Evolutionary conservation across 2,888 invertebrate genomes (phyloP), one percentile per base, ranked within the genome.

Genomic region (Amiota communis): DNA sequence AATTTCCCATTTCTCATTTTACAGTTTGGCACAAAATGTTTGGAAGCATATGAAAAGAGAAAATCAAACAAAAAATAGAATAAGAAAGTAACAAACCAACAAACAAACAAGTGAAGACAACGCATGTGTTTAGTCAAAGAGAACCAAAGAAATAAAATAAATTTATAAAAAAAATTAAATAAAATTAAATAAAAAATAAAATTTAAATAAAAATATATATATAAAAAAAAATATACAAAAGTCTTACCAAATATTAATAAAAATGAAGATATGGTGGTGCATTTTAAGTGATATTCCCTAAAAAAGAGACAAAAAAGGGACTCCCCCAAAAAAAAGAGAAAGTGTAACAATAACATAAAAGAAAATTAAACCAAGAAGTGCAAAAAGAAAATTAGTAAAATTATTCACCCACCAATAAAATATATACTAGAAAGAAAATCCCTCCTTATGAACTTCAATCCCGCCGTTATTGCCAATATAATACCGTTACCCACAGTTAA

Each of bases 381-480:
- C 9, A 70, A 73, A 64, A n/a, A n/a, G n/a, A n/a, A 53, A 20
- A 63, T 56, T 56, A n/a, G 8, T 11, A 15, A 59, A 59, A 59
- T n/a, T 20, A 59, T 20, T 20, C 59, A 59, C 59, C 59, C 17
- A 15, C 59, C 59, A 17, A 57, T 1, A n/a, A 57, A 17, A n/a
- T 8, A 57, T 17, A 17, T 20, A 15, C 15, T 23, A 56, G 56
- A 8, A 20, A 36, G 36, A 36, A 36, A 63, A 63, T 46, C 36
- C n/a, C 67, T 53, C 17, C 53, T 15, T 23, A 87, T 88, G 87
- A 87, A 87, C 84, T 86, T 84, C 80, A 82, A 80, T 72, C 80
- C 82, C 79, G 75, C 76, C 75, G 77, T 73, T 77, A 59, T 59
- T 15, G 78, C 71, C 63, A 75, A 68, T 56, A 71, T 68, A 51